phyloP scores from a whole-genome alignment of 1,140 invertebrate genomes.

The Notospermus geniculatus region DNA sequence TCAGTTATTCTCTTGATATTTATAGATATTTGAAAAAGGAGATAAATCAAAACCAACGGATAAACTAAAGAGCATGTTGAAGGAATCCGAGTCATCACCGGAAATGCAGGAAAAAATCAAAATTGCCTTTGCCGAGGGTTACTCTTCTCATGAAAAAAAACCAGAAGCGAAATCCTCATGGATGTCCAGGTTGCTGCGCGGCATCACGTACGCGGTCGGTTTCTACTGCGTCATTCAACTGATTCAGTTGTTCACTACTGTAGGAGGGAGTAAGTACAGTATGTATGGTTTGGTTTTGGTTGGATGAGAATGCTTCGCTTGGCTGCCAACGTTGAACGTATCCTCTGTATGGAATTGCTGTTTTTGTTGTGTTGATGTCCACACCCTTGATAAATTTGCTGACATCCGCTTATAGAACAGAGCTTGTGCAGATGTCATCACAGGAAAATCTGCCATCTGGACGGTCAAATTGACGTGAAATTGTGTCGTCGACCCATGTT shows the following conservation, averaged over 20 bases:
- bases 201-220: slow-evolving; percentile 27
- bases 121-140: slow-evolving; percentile 84
- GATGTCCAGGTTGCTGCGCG: slow-evolving; percentile 18
- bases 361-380: too few relatives aligned
- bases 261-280: slow-evolving; percentile 62
- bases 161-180: background rate
- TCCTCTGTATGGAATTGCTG: too few relatives aligned
- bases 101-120: slow-evolving; percentile 23
- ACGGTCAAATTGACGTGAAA: too few relatives aligned
- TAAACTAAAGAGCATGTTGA: slow-evolving; percentile 12
- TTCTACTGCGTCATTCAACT: slow-evolving; percentile 20
- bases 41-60: background rate
- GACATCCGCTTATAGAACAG: too few relatives aligned
- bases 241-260: slow-evolving; percentile 59
- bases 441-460: too few relatives aligned
- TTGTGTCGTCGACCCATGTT: too few relatives aligned
- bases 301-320: slow-evolving; percentile 7
- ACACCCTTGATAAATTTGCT: too few relatives aligned
- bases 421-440: too few relatives aligned
- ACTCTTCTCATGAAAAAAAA: slow-evolving; percentile 60
- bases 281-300: slow-evolving; percentile 7
- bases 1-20: too few relatives aligned
- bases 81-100: slow-evolving; percentile 2
- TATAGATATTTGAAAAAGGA: too few relatives aligned
- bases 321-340: too few relatives aligned